These are phyloP conservation scores for Varanus komodoensis DNA, from an alignment of 2,113 vertebrate genomes.

Conservation along the genomic window DNA sequence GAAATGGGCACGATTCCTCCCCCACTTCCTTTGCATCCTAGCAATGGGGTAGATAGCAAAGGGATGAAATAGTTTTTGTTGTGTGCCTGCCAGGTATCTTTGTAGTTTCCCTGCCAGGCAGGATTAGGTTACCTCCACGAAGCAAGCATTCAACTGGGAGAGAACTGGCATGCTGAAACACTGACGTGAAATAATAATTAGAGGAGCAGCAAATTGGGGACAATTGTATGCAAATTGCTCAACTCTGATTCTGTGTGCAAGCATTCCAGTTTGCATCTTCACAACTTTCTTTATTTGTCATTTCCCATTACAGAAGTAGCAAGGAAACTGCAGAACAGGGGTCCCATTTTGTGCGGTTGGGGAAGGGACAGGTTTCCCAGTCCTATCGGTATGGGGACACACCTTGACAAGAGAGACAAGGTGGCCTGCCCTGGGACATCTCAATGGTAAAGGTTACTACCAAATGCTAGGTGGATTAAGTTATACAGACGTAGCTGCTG, in stretches of 20 bases:
- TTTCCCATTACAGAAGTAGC: neutral
- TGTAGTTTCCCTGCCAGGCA: conserved; percentile 9
- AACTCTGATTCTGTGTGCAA: neutral
- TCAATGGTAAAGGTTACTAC: neutral
- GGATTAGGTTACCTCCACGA: neutral
- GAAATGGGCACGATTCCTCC: neutral
- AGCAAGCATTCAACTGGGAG: neutral
- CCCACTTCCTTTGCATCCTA: conserved; percentile 52
- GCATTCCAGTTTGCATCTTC: neutral
- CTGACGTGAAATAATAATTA: neutral
- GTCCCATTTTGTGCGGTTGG: no score
- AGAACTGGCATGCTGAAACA: neutral
- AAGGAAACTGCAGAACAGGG: neutral
- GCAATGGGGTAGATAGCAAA: neutral
- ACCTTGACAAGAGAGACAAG: neutral
- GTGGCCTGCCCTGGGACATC: neutral
- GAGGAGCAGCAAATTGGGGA: neutral
- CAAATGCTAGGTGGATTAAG: neutral
- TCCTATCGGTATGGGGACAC: neutral
- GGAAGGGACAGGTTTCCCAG: neutral
- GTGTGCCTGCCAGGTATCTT: conserved; percentile 33
- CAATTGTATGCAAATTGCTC: neutral
- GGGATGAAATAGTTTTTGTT: neutral
- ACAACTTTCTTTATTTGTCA: neutral
- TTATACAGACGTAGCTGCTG: neutral